Evolutionary conservation across 2,113 vertebrate species (phyloP), one percentile per base, ranked within the genome.

Genomic region (Alethe castanea): DNA sequence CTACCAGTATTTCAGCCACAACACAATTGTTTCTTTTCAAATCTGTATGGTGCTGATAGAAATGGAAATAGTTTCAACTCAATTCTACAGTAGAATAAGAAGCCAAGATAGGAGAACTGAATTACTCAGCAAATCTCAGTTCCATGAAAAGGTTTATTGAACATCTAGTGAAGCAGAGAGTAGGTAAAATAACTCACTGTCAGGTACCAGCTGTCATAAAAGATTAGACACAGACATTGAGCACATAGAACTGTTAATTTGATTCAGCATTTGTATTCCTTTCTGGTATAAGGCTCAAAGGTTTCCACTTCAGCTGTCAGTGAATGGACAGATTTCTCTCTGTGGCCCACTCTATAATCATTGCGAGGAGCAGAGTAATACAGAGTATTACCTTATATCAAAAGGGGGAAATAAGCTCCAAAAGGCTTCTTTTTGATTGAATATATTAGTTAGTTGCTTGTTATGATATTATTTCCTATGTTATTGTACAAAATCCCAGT

Each of bases 131-230:
- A 96, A 92, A 96, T 92, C 92, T 91, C 80, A 81, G 72, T 88
- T 92, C 92, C 62, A 82, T 94, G 94, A 94, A 97, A 93, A 95
- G 95, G 91, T 72, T 96, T 97, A 97, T 96, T 97, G 95, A 94
- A 96, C 95, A 92, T 42, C 88, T 97, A 97, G 95, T 97, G 96
- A 97, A 96, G 96, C 95, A 94, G 88, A 95, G 35, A 87, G 67
- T 74, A 93, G 86, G 72, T 94, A 97, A 97, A 97, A 97, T 97
- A 98, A 96, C 81, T 98, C 94, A 96, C 90, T 98, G 96, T 97
- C 96, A 96, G 93, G 81, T 95, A 97, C 90, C 97, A 97, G 97
- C 97, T 98, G 97, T 97, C 97, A 95, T 96, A 97, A 97, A 96
- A 97, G 92, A 97, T 98, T 97, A 97, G 97, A 78, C 83, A 96